Percentiles rank a stretch among this genome's conserved stretches.
Conservation (phyloP, 2,888 invertebrate genomes). For the Parascotia fuliginaria region DNA sequence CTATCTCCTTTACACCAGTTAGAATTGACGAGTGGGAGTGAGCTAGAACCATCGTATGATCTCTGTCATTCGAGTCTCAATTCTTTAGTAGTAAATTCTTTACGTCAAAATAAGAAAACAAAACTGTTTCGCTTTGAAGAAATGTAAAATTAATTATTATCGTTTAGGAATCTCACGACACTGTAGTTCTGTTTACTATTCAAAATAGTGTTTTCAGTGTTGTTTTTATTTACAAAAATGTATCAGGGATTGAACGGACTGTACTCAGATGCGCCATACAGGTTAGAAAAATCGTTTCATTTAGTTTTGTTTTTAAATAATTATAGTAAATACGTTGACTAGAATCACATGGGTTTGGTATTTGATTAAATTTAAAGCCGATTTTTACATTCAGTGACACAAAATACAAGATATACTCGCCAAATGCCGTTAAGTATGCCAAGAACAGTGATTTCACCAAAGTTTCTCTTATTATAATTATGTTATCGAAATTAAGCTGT, state of each 20-base stretch:
- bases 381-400: slow-evolving; percentile 4
- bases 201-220: slow-evolving; percentile 49
- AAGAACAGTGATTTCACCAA: slow-evolving; percentile 45
- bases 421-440: slow-evolving; percentile 38
- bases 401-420: slow-evolving; percentile 8
- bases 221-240: slow-evolving; percentile 57
- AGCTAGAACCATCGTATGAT: slow-evolving; percentile 77
- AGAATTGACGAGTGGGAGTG: slow-evolving; percentile 42
- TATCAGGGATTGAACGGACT: slow-evolving; percentile 75
- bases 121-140: slow-evolving; percentile 54
- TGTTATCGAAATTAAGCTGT: slow-evolving; percentile 3
- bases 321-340: slow-evolving; percentile 9
- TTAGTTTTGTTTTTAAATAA: too few species aligned
- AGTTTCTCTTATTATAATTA: slow-evolving; percentile 43
- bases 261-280: slow-evolving; percentile 75
- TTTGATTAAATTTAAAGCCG: slow-evolving; percentile 3
- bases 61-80: slow-evolving; percentile 60
- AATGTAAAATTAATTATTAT: slow-evolving; percentile 56
- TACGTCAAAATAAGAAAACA: slow-evolving; percentile 72
- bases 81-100: slow-evolving; percentile 52
- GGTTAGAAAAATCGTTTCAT: slow-evolving; percentile 65
- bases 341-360: neutral
- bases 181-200: slow-evolving; percentile 40
- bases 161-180: slow-evolving; percentile 31
- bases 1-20: slow-evolving; percentile 49